Percentiles rank a stretch among this genome's conserved stretches.
phyloP scores from a whole-genome alignment of 2,888 invertebrate genomes.

The Hybos culiciformis region DNA sequence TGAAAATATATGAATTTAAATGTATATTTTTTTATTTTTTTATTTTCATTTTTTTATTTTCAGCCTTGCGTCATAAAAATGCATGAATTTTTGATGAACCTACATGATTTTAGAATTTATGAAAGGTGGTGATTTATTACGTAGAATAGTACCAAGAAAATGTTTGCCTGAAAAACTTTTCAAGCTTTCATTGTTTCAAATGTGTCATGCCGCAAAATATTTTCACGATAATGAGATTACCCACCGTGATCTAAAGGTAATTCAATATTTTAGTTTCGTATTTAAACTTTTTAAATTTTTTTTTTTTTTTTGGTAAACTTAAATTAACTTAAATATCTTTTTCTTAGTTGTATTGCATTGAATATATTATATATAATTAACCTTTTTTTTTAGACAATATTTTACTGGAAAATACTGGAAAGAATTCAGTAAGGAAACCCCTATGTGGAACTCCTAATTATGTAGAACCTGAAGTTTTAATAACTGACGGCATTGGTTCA shows the following conservation, averaged over 20 bases:
- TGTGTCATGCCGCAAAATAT: constrained; percentile 70
- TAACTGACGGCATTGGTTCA: constrained; percentile 44
- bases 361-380: no score
- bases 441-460: constrained; percentile 85
- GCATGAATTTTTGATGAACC: no score
- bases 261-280: no score
- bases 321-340: no score
- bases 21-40: background rate
- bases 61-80: constrained; percentile 74
- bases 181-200: constrained; percentile 72
- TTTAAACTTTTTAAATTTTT: no score
- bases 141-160: constrained; percentile 49
- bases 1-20: constrained; percentile 5
- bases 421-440: constrained; percentile 67
- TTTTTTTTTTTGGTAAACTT: no score
- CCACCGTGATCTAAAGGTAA: constrained; percentile 33
- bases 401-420: constrained; percentile 36
- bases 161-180: constrained; percentile 53
- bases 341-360: no score
- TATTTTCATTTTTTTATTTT: constrained; percentile 11
- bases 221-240: constrained; percentile 58
- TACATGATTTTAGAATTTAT: constrained; percentile 79
- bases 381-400: no score
- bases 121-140: constrained; percentile 77
- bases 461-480: constrained; percentile 76